These are phyloP conservation scores for Neuroterus valhalla DNA, from an alignment of 1,140 invertebrate species.

Conservation along the genomic window DNA sequence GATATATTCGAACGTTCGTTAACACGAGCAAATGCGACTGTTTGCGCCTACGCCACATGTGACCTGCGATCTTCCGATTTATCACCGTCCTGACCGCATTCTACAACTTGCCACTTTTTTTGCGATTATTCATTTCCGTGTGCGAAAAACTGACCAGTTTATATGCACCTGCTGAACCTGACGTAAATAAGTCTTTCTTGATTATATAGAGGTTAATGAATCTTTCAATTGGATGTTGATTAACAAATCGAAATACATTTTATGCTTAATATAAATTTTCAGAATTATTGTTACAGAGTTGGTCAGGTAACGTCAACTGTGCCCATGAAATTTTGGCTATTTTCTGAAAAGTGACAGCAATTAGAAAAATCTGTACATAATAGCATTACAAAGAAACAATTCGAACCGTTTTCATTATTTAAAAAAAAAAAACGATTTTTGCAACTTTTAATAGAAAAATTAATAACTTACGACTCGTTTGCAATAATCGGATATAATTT, in stretches of 20 bases:
- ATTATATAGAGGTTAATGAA: neutral
- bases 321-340: no score
- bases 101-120: slow-evolving; percentile 15
- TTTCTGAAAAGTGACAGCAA: no score
- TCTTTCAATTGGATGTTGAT: neutral
- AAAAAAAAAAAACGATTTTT: no score
- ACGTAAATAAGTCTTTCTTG: neutral
- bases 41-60: slow-evolving; percentile 50
- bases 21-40: slow-evolving; percentile 35
- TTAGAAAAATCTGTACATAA: no score
- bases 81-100: slow-evolving; percentile 41
- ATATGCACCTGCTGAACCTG: slow-evolving; percentile 15
- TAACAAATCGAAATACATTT: neutral
- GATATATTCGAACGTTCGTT: slow-evolving; percentile 28
- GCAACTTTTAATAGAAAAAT: no score
- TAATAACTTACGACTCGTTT: no score
- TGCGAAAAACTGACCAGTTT: slow-evolving; percentile 7
- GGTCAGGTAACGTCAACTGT: no score
- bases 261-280: neutral
- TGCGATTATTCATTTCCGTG: neutral
- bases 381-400: no score
- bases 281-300: no score
- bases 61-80: slow-evolving; percentile 41
- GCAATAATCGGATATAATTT: no score
- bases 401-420: no score